Evolutionary conservation across 2,888 invertebrate species (phyloP).

Genomic region (Petrophora chlorosata): DNA sequence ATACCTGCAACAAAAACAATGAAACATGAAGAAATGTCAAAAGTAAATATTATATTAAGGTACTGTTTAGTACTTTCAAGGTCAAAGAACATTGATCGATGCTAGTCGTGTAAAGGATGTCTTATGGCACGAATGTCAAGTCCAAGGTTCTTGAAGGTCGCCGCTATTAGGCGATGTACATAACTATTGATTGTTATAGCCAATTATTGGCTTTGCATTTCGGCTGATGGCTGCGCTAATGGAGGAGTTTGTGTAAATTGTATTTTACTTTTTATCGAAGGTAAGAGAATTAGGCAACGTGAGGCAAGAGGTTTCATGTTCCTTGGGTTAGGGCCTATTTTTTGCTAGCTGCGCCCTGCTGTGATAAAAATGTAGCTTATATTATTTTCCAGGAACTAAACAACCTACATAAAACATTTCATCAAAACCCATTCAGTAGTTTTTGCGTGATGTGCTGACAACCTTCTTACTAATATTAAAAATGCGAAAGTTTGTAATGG

Average conservation of each 20-base stretch:
- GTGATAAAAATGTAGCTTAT: too few relatives aligned
- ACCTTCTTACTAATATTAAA: too few relatives aligned
- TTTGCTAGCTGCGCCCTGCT: too few relatives aligned
- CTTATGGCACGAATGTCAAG: neutral
- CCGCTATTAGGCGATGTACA: neutral
- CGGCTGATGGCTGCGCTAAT: neutral
- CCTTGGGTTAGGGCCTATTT: too few relatives aligned
- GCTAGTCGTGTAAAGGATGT: neutral
- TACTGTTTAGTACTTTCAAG: neutral
- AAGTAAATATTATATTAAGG: neutral
- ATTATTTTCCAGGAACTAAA: too few relatives aligned
- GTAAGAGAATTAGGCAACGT: too few relatives aligned
- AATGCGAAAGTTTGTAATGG: too few relatives aligned
- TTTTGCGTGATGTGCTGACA: too few relatives aligned
- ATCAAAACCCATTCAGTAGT: too few relatives aligned
- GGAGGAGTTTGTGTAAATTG: neutral
- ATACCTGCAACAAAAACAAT: constrained; percentile 41
- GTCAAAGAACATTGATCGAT: neutral
- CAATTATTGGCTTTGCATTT: neutral
- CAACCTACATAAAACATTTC: too few relatives aligned
- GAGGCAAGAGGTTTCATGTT: too few relatives aligned
- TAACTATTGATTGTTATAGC: neutral
- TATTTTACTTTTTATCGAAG: too few relatives aligned
- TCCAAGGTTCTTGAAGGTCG: constrained; percentile 1
- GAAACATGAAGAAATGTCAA: neutral